Percentiles rank a stretch among this genome's conserved stretches.
phyloP scores from a whole-genome alignment of 2,797 vertebrate genomes.

The Kryptopterus vitreolus region DNA sequence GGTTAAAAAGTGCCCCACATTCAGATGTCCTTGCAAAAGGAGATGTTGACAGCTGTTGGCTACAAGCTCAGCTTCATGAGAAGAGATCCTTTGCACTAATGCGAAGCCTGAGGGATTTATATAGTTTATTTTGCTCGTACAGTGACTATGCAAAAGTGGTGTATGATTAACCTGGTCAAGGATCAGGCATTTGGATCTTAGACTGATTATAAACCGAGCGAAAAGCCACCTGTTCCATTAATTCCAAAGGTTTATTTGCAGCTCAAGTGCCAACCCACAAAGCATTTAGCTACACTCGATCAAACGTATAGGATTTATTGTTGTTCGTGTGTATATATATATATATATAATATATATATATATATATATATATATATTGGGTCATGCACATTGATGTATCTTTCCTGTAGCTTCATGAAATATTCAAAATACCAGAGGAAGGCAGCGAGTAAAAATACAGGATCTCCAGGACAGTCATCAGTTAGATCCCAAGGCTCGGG shows the following conservation, averaged over 20 bases:
- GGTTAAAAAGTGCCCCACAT: constrained; percentile 9
- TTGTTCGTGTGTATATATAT: too few species aligned
- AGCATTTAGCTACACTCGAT: neutral
- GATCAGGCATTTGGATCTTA: constrained; percentile 34
- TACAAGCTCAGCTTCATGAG: constrained; percentile 5
- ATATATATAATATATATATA: too few species aligned
- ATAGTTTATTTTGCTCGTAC: neutral
- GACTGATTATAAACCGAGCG: constrained; percentile 34
- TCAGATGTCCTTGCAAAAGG: neutral
- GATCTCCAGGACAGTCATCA: neutral
- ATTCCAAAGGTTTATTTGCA: constrained; percentile 46
- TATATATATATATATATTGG: neutral
- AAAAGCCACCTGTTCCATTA: constrained; percentile 34
- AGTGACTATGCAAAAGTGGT: constrained; percentile 32
- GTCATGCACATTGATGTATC: neutral
- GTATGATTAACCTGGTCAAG: constrained; percentile 42
- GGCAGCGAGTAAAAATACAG: neutral
- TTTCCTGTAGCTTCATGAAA: neutral
- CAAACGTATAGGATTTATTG: constrained; percentile 14
- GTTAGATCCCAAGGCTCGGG: neutral
- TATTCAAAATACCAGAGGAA: neutral
- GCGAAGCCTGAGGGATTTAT: neutral
- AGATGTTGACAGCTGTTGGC: constrained; percentile 26
- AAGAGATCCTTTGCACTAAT: neutral
- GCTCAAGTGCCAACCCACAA: constrained; percentile 18